Percentiles rank a stretch among this genome's conserved stretches.
Evolutionary conservation across 2,797 vertebrate species (phyloP).

Genomic region (Sarcophilus harrisii): DNA sequence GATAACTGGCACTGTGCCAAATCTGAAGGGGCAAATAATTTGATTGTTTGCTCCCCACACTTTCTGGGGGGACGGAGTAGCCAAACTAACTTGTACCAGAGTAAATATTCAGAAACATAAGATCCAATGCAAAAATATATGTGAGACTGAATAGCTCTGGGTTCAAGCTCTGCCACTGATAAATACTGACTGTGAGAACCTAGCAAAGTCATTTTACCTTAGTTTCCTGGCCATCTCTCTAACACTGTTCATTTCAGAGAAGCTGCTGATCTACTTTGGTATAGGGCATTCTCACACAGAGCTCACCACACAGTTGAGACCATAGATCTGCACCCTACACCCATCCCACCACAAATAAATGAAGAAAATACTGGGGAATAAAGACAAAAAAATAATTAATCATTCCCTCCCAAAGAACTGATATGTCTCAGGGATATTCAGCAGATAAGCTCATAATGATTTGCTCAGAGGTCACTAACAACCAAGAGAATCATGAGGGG

Average conservation of each 20-base stretch:
- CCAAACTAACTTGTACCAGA: not conserved
- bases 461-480: not conserved
- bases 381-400: not conserved
- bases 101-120: not conserved
- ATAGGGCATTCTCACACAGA: not conserved
- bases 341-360: not conserved
- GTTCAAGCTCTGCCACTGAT: not conserved
- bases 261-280: not conserved
- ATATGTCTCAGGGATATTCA: not conserved
- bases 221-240: not conserved
- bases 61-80: not conserved
- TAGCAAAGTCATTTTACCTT: not conserved
- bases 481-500: not conserved
- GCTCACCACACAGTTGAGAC: not conserved
- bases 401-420: not conserved
- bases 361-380: not conserved
- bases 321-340: not conserved
- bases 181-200: not conserved
- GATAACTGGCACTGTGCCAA: not conserved
- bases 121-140: not conserved
- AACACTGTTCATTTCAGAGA: not conserved
- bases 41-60: not conserved
- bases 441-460: not conserved
- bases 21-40: not conserved
- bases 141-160: not conserved